Base-by-base conservation (phyloP, 2,797 vertebrate species). In the Hydrocynus forskahlii region DNA sequence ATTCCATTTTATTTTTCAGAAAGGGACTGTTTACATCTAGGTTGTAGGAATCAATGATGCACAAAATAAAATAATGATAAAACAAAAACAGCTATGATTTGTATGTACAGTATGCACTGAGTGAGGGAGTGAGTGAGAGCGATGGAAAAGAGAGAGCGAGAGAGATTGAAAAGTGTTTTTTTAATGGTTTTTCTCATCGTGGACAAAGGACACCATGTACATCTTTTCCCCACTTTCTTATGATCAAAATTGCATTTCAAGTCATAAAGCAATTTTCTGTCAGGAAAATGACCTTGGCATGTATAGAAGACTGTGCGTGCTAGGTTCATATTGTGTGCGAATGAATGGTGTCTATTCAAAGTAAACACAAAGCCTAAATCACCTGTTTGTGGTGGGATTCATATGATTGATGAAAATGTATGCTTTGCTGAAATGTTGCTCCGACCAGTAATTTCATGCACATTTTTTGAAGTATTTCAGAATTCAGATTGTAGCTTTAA, bases 211-310 rank as follows among this genome's bases (percentile, higher is more conserved):
- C 40, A 29, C 40, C 81, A 74, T 82, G 69, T 74, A 82, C 63
- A 60, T 72, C 69, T 74, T 68, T 67, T 52, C 69, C 66, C 55
- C 55, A 17, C 77, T 82, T 68, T 78, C 54, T 76, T 74, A 72
- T 82, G 75, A 74, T 78, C 69, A 82, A 78, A 82, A 82, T 78
- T 74, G 50, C 76, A 78, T 82, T 82, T 73, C 69, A 68, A 74
- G 43, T 50, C 69, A 78, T 78, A 67, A 78, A 67, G 75, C 81
- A 78, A 82, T 82, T 82, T 82, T 38, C 81, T 52, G 25, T 52
- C 40, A 60, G 80, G 2, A 74, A 73, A 82, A 78, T 52, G 50
- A 78, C 81, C 81, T 82, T 82, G 81, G 29, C 16, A 72, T 78
- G 43, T 82, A 78, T 62, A 43, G 55, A 76, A 69, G 64, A 45